Evolutionary conservation across 2,797 vertebrate genomes (phyloP).

Genomic region (Nyctibius grandis): DNA sequence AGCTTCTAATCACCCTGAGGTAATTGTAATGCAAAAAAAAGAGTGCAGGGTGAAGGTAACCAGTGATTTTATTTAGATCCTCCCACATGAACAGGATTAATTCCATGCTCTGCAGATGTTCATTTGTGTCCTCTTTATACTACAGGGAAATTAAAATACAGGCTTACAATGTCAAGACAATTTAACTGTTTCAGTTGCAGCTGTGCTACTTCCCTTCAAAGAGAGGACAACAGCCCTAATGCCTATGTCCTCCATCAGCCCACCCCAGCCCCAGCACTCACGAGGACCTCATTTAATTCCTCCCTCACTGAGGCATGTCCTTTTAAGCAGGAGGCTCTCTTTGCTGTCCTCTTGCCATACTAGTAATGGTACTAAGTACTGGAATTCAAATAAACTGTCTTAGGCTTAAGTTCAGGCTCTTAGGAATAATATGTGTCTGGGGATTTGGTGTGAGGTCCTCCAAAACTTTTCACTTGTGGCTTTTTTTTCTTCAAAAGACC

Average conservation of each 20-base stretch:
- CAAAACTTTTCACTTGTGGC: neutral
- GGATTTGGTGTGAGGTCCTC: neutral
- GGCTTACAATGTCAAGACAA: neutral
- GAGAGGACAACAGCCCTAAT: neutral
- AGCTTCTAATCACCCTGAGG: neutral
- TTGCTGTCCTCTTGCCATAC: neutral
- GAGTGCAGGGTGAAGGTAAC: neutral
- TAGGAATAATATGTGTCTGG: neutral
- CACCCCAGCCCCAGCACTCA: neutral
- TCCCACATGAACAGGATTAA: neutral
- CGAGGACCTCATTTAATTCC: neutral
- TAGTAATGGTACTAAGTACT: neutral
- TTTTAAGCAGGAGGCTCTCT: neutral
- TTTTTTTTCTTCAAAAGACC: neutral
- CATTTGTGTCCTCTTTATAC: neutral
- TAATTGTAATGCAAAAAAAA: neutral
- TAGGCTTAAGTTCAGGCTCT: neutral
- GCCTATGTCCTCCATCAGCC: neutral
- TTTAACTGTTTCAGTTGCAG: neutral
- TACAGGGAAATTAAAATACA: neutral
- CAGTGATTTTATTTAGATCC: constrained; percentile 10
- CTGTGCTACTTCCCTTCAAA: neutral
- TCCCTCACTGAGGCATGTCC: neutral
- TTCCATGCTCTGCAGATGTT: neutral
- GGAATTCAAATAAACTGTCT: neutral